phyloP scores from a whole-genome alignment of 2,113 vertebrate species.

The Campylomormyrus tamandua region DNA sequence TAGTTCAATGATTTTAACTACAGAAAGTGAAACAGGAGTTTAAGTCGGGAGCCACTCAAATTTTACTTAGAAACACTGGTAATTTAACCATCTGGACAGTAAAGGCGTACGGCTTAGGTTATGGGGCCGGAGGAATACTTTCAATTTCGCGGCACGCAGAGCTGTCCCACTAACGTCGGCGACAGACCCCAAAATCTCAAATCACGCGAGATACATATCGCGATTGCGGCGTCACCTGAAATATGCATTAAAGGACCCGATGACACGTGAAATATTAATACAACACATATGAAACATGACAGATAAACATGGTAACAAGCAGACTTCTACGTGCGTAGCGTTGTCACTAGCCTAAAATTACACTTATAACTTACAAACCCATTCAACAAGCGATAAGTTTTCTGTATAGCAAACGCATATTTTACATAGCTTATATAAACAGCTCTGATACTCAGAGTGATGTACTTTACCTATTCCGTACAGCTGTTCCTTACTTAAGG shows the following conservation, averaged over 20 bases:
- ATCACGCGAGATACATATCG: neutral
- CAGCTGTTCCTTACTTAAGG: neutral
- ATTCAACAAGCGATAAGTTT: neutral
- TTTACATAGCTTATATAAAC: neutral
- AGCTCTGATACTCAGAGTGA: neutral
- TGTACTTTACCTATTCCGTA: neutral
- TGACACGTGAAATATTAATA: neutral
- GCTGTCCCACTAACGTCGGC: neutral
- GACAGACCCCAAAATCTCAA: neutral
- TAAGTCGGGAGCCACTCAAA: neutral
- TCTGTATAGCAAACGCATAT: neutral
- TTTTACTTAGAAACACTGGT: neutral
- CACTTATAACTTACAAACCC: neutral
- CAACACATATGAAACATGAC: neutral
- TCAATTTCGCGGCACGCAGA: neutral
- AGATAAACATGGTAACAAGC: neutral
- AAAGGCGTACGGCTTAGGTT: neutral
- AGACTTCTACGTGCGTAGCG: neutral
- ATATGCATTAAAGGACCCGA: neutral
- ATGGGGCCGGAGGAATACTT: neutral
- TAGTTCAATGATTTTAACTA: neutral
- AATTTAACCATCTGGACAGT: neutral
- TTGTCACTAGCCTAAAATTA: neutral
- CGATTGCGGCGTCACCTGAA: neutral
- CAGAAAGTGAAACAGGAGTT: neutral